Evolutionary conservation across 2,113 vertebrate genomes (phyloP), one percentile per base, ranked within the genome.

Genomic region (Osmerus mordax): DNA sequence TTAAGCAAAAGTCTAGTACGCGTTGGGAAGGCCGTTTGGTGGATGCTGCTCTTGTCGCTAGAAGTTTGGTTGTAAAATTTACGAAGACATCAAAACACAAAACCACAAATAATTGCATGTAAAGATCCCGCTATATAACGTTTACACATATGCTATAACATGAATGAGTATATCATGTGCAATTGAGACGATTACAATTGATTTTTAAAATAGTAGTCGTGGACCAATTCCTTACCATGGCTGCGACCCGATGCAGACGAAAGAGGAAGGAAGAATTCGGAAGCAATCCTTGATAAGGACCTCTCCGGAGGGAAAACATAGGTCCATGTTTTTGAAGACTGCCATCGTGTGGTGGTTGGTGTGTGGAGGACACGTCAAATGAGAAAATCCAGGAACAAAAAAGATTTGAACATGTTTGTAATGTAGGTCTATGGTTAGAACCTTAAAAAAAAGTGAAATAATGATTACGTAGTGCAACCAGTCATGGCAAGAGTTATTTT

Each of bases 201-300:
- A 91, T 91, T 83, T 23, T 13, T 4, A 9, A 59, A 78, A 80
- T 5, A 25, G 29, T 18, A 28, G n/a, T 3, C 0, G 51, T 61
- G 74, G 56, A 21, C 2, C 36, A 0, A 0, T 59, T 73, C 72
- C 89, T 6, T 84, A 92, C 91, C 90, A 92, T 92, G 83, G 74
- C 23, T 62, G 81, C 89, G 79, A 16, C 87, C 90, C 87, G 81
- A 72, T 65, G 88, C 81, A 84, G 83, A 85, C 76, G 73, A 72
- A 89, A 91, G 89, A 91, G 90, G 79, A 79, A 90, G 84, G 0
- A 0, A 0, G 3, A 18, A 0, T 0, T 75, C 86, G 90, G 90
- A 90, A 90, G 76, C 71, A 67, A 21, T 77, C 71, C 32, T 19
- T 82, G 12, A 86, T 73, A 78, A 73, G 68, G 71, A 4, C 1